Evolutionary conservation across 2,797 vertebrate species (phyloP).

Genomic region (Lindbergichthys nudifrons): DNA sequence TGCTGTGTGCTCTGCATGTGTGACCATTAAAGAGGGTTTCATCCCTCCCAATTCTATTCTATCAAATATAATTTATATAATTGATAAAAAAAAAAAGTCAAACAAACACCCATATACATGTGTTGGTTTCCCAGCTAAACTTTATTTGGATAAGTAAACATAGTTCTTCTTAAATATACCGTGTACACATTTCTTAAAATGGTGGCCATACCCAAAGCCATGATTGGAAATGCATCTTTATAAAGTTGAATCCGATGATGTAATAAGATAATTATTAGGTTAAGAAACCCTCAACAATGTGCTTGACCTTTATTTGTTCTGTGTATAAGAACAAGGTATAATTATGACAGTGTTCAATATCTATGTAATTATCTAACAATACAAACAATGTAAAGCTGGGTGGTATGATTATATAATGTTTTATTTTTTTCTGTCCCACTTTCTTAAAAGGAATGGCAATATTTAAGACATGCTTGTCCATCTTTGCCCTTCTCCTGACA

Average conservation of each 20-base stretch:
- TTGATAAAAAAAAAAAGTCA: not conserved
- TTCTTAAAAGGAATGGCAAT: conserved; percentile 67
- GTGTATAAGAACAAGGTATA: too few relatives aligned
- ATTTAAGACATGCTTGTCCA: conserved; percentile 33
- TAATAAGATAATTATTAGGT: not conserved
- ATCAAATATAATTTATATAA: not conserved
- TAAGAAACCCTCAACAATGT: too few relatives aligned
- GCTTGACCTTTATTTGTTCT: too few relatives aligned
- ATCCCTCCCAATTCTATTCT: too few relatives aligned
- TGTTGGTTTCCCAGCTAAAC: not conserved
- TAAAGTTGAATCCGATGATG: not conserved
- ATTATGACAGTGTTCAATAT: not conserved
- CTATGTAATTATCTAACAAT: not conserved
- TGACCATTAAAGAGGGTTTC: too few relatives aligned
- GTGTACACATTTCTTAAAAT: not conserved
- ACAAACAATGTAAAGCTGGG: not conserved
- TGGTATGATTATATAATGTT: not conserved
- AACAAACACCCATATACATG: not conserved
- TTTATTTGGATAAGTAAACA: not conserved
- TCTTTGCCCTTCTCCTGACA: conserved; percentile 48
- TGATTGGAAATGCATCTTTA: too few relatives aligned
- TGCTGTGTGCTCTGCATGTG: too few relatives aligned
- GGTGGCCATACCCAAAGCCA: not conserved
- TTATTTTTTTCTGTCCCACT: conserved; percentile 3
- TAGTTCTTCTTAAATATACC: not conserved